Conservation (phyloP, 2,797 vertebrate species). For the Lepidocolaptes lacrymiger region DNA sequence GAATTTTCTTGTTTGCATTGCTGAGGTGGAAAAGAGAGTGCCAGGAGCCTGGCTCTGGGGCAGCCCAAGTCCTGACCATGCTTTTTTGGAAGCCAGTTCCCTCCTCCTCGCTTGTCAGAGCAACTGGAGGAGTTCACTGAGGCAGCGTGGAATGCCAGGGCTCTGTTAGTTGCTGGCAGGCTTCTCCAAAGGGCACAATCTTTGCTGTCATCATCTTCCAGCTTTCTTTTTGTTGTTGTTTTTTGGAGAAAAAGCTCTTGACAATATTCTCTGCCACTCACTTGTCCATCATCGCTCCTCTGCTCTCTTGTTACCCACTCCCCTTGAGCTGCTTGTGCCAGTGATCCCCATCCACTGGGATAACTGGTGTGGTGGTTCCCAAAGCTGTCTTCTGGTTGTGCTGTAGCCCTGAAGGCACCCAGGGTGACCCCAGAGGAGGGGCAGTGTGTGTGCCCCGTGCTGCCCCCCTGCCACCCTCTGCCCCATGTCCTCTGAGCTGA, state of each 20-base stretch:
- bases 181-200: background rate
- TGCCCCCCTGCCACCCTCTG: background rate
- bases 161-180: background rate
- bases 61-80: background rate
- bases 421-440: fast-evolving
- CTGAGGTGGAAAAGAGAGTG: background rate
- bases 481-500: background rate
- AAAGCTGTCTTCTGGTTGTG: background rate
- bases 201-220: background rate
- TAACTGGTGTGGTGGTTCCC: background rate
- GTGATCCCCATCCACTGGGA: background rate
- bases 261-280: background rate
- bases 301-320: fast-evolving
- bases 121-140: background rate
- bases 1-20: background rate
- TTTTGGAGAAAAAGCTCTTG: background rate
- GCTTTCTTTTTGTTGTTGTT: background rate
- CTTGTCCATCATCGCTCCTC: background rate
- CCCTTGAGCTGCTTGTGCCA: background rate
- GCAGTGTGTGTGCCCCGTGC: background rate
- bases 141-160: background rate
- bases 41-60: background rate
- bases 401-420: background rate
- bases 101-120: background rate
- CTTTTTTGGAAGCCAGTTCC: background rate